These are phyloP conservation scores for Euwallacea fornicatus DNA, from an alignment of 1,140 invertebrate genomes.

Conservation along the genomic window DNA sequence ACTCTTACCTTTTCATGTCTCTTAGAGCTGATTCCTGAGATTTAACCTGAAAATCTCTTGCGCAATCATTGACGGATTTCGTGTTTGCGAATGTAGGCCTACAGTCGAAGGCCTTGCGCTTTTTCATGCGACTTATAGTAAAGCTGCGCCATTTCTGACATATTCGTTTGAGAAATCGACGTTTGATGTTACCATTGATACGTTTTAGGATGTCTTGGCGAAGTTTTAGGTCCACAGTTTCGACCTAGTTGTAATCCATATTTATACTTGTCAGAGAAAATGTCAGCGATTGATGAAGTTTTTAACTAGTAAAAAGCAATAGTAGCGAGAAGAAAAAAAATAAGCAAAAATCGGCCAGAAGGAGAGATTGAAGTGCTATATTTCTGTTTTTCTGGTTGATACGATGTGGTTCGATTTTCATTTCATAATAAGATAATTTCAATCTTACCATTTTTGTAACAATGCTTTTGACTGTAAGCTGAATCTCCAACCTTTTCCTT, in stretches of 20 bases:
- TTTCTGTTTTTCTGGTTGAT: background rate
- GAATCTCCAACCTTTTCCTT: constrained; percentile 40
- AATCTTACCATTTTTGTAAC: constrained; percentile 50
- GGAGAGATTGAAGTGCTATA: too few relatives aligned
- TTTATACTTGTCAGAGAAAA: too few relatives aligned
- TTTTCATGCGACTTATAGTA: constrained; percentile 46
- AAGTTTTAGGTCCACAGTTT: constrained; percentile 34
- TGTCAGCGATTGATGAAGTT: too few relatives aligned
- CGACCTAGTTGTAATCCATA: constrained; percentile 4
- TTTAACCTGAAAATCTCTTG: constrained; percentile 55
- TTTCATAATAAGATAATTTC: background rate
- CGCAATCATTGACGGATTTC: constrained; percentile 57
- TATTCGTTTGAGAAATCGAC: constrained; percentile 53
- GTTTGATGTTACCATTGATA: constrained; percentile 51
- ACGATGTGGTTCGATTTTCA: background rate
- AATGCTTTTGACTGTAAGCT: constrained; percentile 35
- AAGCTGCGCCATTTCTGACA: constrained; percentile 57
- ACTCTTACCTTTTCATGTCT: constrained; percentile 56
- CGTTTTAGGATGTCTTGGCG: constrained; percentile 53
- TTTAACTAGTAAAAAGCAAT: too few relatives aligned
- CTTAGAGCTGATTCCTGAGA: constrained; percentile 58
- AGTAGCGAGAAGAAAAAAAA: too few relatives aligned
- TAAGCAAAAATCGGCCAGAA: too few relatives aligned
- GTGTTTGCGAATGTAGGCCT: constrained; percentile 64
- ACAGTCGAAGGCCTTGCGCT: constrained; percentile 59